phyloP scores from a whole-genome alignment of 1,140 invertebrate species.

The Amyelois transitella region DNA sequence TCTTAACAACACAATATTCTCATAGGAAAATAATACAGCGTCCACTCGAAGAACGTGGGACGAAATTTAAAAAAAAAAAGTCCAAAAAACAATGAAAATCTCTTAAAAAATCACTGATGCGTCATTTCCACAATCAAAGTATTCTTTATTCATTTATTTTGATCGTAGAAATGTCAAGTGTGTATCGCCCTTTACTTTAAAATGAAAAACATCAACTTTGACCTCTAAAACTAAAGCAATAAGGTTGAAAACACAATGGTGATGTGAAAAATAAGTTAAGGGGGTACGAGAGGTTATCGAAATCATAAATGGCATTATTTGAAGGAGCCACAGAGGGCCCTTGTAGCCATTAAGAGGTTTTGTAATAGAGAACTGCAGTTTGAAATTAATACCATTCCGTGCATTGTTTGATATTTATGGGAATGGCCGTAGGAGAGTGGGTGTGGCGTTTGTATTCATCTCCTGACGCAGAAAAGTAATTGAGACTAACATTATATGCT shows the following conservation, averaged over 20 bases:
- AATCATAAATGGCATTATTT: slow-evolving; percentile 49
- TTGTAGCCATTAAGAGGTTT: slow-evolving; percentile 32
- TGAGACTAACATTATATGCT: background rate
- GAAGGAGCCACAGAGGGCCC: slow-evolving; percentile 22
- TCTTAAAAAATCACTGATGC: slow-evolving; percentile 49
- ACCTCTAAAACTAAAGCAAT: slow-evolving; percentile 9
- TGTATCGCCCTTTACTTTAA: slow-evolving; percentile 36
- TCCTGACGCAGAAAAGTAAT: background rate
- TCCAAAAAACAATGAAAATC: slow-evolving; percentile 47
- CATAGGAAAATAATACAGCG: slow-evolving; percentile 48
- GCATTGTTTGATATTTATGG: slow-evolving; percentile 21
- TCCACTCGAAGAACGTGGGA: slow-evolving; percentile 16
- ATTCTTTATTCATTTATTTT: slow-evolving; percentile 50
- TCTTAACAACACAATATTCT: slow-evolving; percentile 40
- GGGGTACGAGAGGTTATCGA: slow-evolving; percentile 53
- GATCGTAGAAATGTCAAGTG: slow-evolving; percentile 54
- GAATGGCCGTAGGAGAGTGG: slow-evolving; percentile 1
- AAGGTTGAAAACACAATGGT: slow-evolving; percentile 16
- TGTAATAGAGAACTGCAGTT: slow-evolving; percentile 26
- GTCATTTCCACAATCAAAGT: slow-evolving; percentile 30
- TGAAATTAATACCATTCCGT: slow-evolving; percentile 28
- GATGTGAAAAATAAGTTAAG: slow-evolving; percentile 8
- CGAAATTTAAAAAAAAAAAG: slow-evolving; percentile 34
- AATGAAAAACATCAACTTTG: background rate
- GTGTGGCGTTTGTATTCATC: background rate